Evolutionary conservation across 2,797 vertebrate species (phyloP).

Genomic region (Tapera naevia): DNA sequence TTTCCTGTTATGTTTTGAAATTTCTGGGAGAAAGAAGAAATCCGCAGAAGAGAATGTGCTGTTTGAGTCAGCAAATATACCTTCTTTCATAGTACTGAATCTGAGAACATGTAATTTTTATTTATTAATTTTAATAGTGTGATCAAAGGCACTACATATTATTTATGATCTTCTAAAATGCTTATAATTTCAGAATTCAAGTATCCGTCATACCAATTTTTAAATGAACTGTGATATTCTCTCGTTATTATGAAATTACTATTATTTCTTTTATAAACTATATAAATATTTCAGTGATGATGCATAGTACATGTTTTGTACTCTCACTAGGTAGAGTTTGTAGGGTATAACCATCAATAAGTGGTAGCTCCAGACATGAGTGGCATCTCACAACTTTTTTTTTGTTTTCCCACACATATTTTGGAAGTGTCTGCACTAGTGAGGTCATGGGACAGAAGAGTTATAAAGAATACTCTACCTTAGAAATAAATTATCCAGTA

Average conservation of each 20-base stretch:
- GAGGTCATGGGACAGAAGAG: not conserved
- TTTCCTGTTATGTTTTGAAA: not conserved
- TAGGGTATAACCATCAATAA: not conserved
- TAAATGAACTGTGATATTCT: not conserved
- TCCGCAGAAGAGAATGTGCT: not conserved
- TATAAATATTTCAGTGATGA: not conserved
- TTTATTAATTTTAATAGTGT: not conserved
- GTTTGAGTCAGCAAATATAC: not conserved
- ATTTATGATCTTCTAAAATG: not conserved
- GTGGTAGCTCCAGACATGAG: not conserved
- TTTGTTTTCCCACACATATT: not conserved
- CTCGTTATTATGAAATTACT: not conserved
- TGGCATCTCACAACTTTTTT: not conserved
- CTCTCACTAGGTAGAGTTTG: not conserved
- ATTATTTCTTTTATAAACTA: not conserved
- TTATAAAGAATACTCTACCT: not conserved
- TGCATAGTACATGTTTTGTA: not conserved
- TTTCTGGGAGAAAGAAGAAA: not conserved
- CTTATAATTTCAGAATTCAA: not conserved
- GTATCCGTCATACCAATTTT: accelerated
- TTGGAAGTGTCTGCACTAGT: not conserved
- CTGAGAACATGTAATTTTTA: not conserved
- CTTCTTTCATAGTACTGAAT: not conserved
- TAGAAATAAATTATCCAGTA: not conserved
- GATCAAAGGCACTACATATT: not conserved